Base-by-base conservation (phyloP, 2,797 vertebrate genomes). In the Otolemur crassicaudatus region DNA sequence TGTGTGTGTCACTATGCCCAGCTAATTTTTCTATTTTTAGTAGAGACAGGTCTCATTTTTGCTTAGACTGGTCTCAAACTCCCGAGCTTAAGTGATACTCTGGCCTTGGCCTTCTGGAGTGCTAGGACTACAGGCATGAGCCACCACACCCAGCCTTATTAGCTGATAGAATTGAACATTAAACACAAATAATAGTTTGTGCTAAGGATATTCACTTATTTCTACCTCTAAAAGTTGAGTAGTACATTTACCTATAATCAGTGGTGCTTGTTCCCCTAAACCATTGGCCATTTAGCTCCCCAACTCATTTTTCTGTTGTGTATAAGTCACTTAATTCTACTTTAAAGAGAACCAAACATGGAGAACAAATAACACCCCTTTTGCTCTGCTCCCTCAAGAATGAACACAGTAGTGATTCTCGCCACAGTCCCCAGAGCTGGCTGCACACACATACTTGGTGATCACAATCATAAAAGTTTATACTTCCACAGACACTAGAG, bases 341-440 rank as follows among this genome's bases (percentile, higher is more conserved):
- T 43, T 53, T 53, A 63, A 77, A 37, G 60, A 79, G 7, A 63
- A 40, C 23, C n/a, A 91, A 67, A 25, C 10, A 56, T 19, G 8
- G 31, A 70, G 1, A 22, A 16, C 2, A 69, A 72, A 49, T 13
- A 27, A 37, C 43, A 8, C 14, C 1, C 0, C 0, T 6, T 29
- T 9, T n/a, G 3, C 4, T 16, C 20, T 61, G n/a, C 72, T 60
- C 12, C 40, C 0, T 2, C 40, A 16, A 65, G 53, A 34, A 2
- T 40, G 46, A 43, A 10, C 31, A n/a, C 53, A 34, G 10, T 4
- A 37, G 46, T 29, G 16, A 20, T 34, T 2, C 22, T 58, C 7
- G 4, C 22, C 40, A 3, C 14, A 1, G 2, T 31, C 10, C n/a
- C 9, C 11, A 22, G 6, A 27, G 76, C 67, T 29, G 29, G 43